Percentiles rank a stretch among this genome's conserved stretches.
Conservation (phyloP, 37 sponge, comb jelly and placozoan genomes). For the Lycopodina hypogea region DNA sequence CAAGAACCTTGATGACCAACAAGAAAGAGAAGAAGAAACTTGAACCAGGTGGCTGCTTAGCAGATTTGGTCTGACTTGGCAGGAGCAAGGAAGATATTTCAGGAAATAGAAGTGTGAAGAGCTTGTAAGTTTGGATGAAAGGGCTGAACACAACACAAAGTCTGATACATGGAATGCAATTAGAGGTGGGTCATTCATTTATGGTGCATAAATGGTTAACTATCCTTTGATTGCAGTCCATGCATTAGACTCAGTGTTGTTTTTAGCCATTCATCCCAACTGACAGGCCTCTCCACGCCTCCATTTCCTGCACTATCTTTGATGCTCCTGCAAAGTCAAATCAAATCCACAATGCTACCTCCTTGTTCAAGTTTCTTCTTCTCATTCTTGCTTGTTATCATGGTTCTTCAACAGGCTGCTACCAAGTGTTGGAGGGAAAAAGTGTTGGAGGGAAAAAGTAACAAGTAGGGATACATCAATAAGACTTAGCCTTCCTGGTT, state of each 20-base stretch:
- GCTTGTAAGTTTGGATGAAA: slow-evolving; percentile 65
- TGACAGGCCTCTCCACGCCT: no score
- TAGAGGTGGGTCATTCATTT: slow-evolving; percentile 47
- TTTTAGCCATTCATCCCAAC: no score
- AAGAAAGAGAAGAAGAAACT: slow-evolving; percentile 27
- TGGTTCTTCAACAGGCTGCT: no score
- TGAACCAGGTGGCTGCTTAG: slow-evolving; percentile 80
- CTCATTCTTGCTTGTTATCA: no score
- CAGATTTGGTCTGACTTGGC: slow-evolving; percentile 87
- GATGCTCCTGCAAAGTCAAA: no score
- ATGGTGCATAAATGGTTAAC: neutral
- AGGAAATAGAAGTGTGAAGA: slow-evolving; percentile 34
- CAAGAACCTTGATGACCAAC: neutral
- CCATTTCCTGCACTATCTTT: no score
- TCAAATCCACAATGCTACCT: no score
- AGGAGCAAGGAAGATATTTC: slow-evolving; percentile 45
- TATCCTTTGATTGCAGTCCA: no score
- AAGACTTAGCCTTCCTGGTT: slow-evolving; percentile 21
- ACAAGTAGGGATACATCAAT: neutral
- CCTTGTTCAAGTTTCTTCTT: no score
- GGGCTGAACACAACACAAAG: slow-evolving; percentile 68
- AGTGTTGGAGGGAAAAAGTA: neutral
- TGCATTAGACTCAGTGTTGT: no score
- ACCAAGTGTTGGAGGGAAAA: neutral
- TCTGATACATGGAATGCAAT: slow-evolving; percentile 92